Percentiles rank a stretch among this genome's conserved stretches.
Evolutionary conservation across 2,888 invertebrate species (phyloP).

Genomic region (Oxytorus armatus): DNA sequence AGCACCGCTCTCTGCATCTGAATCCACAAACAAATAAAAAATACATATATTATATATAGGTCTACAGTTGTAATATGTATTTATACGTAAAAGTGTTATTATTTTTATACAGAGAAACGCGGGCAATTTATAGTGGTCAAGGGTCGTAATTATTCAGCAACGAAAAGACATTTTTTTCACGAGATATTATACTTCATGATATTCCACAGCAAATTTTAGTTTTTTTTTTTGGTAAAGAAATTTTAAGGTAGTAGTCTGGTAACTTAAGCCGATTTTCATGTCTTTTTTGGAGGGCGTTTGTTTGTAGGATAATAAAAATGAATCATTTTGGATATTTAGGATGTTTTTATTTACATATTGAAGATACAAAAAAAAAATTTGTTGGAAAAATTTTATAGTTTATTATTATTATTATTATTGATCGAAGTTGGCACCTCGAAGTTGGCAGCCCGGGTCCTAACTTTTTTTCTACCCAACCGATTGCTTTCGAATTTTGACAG

Average conservation of each 20-base stretch:
- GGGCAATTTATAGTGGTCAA: not conserved
- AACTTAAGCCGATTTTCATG: not conserved
- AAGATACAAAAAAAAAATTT: too few relatives aligned
- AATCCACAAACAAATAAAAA: slow-evolving; percentile 57
- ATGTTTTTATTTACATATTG: too few relatives aligned
- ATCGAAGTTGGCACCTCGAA: too few relatives aligned
- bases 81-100: slow-evolving; percentile 10
- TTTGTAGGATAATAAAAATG: too few relatives aligned
- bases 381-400: too few relatives aligned
- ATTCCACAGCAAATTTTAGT: not conserved
- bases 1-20: slow-evolving; percentile 84
- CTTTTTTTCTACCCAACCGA: too few relatives aligned
- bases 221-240: not conserved
- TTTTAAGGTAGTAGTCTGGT: not conserved
- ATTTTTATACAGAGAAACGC: not conserved
- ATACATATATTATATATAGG: slow-evolving; percentile 51
- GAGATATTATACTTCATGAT: not conserved
- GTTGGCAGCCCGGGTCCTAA: too few relatives aligned
- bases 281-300: too few relatives aligned
- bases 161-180: not conserved
- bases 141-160: not conserved
- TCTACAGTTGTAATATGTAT: not conserved
- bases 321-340: too few relatives aligned
- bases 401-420: too few relatives aligned
- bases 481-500: too few relatives aligned